Conservation (phyloP, 2,113 vertebrate species). For the Colinus virginianus region DNA sequence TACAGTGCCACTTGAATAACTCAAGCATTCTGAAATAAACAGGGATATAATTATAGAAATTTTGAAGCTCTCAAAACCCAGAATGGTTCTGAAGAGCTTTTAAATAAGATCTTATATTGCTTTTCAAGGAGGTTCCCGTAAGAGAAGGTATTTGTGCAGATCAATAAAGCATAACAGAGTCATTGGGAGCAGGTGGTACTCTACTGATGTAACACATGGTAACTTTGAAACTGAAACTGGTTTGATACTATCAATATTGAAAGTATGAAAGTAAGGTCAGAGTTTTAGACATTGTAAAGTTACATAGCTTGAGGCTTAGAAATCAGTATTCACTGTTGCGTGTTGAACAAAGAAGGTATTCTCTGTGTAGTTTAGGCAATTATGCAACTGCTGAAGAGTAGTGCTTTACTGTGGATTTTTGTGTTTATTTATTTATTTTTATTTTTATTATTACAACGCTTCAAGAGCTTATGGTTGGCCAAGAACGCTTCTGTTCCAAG, state of each 20-base stretch:
- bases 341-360: constrained; percentile 65
- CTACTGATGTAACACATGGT: not conserved
- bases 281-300: constrained; percentile 35
- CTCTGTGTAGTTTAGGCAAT: constrained; percentile 49
- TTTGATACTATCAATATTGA: constrained; percentile 20
- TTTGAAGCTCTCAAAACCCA: not conserved
- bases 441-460: constrained; percentile 22
- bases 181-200: not conserved
- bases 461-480: constrained; percentile 49
- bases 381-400: constrained; percentile 40
- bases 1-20: not conserved
- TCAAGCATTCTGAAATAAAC: not conserved
- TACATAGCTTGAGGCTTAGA: constrained; percentile 54
- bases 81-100: not conserved
- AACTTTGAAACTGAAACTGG: not conserved
- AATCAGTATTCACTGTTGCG: constrained; percentile 53
- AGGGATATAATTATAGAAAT: not conserved
- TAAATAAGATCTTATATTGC: not conserved
- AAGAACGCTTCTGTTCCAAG: constrained; percentile 50
- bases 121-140: not conserved
- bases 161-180: not conserved
- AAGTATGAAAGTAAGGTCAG: constrained; percentile 40
- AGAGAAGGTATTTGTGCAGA: not conserved
- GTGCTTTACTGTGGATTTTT: not conserved
- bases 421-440: not conserved